These are phyloP conservation scores for Caenorhabditis sp. DNA, from an alignment of 2,888 invertebrate species.

Conservation along the genomic window DNA sequence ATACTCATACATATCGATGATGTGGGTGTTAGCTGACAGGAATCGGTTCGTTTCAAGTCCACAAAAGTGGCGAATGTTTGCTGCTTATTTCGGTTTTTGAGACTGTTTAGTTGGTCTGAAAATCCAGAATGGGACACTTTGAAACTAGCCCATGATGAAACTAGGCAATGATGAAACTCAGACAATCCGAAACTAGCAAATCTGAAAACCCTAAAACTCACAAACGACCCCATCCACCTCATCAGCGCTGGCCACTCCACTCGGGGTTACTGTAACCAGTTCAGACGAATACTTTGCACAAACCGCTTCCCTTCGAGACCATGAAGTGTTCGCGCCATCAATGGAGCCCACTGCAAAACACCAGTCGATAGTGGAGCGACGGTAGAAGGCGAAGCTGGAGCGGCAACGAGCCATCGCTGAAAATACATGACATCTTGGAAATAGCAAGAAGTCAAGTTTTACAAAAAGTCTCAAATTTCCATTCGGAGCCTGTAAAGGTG, in stretches of 20 bases:
- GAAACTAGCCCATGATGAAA: too few relatives aligned
- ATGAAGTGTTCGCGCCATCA: neutral
- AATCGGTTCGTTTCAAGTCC: neutral
- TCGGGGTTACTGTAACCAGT: neutral
- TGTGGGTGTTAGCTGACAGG: neutral
- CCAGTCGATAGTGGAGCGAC: conserved; percentile 9
- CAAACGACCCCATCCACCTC: conserved; percentile 22
- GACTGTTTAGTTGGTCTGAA: neutral
- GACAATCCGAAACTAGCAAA: too few relatives aligned
- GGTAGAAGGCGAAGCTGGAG: neutral
- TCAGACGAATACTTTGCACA: neutral
- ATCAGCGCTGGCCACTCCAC: neutral
- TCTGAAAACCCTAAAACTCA: too few relatives aligned
- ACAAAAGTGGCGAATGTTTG: neutral
- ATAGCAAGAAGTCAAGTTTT: too few relatives aligned
- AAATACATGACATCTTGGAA: too few relatives aligned
- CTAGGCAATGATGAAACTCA: too few relatives aligned
- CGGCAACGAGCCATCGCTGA: neutral
- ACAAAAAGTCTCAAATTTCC: conserved; percentile 3
- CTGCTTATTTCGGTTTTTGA: too few relatives aligned
- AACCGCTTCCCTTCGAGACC: neutral
- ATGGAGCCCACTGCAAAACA: neutral
- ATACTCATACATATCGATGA: conserved; percentile 2
- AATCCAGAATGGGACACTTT: neutral
- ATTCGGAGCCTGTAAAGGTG: neutral